phyloP scores from a whole-genome alignment of 2,113 vertebrate genomes.

The Misgurnus mizolepis region DNA sequence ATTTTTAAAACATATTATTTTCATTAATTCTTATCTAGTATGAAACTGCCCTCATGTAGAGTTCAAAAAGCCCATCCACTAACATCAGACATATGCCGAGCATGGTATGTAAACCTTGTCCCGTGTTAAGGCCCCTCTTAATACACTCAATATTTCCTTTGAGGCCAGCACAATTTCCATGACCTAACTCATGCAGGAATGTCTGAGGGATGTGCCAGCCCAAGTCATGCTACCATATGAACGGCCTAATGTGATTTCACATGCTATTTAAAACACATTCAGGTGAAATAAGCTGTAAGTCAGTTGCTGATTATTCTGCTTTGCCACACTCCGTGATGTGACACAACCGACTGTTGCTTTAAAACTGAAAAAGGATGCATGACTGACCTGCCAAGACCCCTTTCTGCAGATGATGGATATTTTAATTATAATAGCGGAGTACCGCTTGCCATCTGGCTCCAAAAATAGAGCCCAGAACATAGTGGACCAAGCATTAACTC shows the following conservation, averaged over 20 bases:
- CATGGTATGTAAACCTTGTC: constrained; percentile 54
- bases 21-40: neutral
- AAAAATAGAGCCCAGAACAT: constrained; percentile 46
- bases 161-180: constrained; percentile 57
- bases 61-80: constrained; percentile 19
- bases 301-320: constrained; percentile 18
- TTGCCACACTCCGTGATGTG: constrained; percentile 14
- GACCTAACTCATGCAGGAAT: constrained; percentile 61
- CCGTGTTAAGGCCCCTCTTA: constrained; percentile 52
- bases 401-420: constrained; percentile 50
- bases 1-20: neutral
- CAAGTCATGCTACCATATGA: constrained; percentile 57
- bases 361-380: neutral
- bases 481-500: constrained; percentile 39
- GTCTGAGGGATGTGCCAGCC: constrained; percentile 53
- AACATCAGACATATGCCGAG: constrained; percentile 47
- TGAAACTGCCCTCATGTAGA: neutral
- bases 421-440: constrained; percentile 51
- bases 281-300: constrained; percentile 47
- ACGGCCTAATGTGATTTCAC: constrained; percentile 35
- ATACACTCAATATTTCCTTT: constrained; percentile 53
- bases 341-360: neutral
- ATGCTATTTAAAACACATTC: constrained; percentile 34
- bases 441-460: constrained; percentile 49
- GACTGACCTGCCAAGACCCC: constrained; percentile 35